phyloP scores from a whole-genome alignment of 2,797 vertebrate genomes.

The Limosa lapponica region DNA sequence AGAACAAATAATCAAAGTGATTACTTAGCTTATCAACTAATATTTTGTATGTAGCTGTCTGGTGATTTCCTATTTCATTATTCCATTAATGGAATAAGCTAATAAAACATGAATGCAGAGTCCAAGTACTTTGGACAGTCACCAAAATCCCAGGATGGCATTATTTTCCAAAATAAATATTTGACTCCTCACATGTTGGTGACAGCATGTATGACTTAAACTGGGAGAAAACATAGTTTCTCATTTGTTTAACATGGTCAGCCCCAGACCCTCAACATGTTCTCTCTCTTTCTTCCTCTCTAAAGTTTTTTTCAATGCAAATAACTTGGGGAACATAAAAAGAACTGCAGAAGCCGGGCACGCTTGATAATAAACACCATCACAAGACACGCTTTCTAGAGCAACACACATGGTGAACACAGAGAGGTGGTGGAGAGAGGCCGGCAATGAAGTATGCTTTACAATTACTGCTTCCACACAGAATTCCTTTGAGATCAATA shows the following conservation, averaged over 20 bases:
- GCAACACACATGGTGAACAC: background rate
- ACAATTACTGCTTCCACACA: constrained; percentile 46
- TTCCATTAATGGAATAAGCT: background rate
- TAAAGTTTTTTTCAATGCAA: background rate
- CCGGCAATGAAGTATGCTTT: constrained; percentile 43
- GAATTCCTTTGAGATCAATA: constrained; percentile 13
- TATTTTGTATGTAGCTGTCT: background rate
- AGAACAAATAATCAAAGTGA: background rate
- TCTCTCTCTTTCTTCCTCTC: background rate
- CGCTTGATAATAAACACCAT: background rate
- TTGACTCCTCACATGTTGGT: rapidly evolving
- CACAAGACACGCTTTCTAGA: background rate
- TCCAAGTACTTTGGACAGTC: background rate
- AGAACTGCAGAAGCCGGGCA: background rate
- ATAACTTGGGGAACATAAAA: constrained; percentile 27
- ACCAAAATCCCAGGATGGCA: background rate
- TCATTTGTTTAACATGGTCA: background rate
- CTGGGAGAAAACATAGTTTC: background rate
- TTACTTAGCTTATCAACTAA: background rate
- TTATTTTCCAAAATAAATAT: background rate
- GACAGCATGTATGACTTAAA: background rate
- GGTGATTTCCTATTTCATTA: background rate
- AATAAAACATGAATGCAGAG: background rate
- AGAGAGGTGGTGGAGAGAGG: background rate
- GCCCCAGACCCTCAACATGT: background rate